phyloP scores from a whole-genome alignment of 2,113 vertebrate genomes.

The Myocastor coypus region DNA sequence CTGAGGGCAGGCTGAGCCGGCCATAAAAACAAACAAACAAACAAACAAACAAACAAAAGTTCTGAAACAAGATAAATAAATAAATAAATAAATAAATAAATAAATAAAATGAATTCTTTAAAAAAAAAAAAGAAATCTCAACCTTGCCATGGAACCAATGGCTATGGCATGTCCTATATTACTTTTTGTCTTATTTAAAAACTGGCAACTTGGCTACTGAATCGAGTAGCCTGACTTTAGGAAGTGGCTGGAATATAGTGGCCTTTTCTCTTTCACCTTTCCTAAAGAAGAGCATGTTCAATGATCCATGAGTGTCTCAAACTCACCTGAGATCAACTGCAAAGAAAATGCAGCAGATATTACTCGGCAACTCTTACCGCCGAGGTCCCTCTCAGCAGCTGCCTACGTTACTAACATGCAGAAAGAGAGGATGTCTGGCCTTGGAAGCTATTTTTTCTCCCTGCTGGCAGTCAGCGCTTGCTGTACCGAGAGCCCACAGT shows the following conservation, averaged over 20 bases:
- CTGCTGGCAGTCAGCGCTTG: neutral
- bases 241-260: neutral
- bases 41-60: too few relatives aligned
- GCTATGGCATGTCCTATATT: neutral
- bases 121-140: neutral
- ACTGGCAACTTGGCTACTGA: conserved; percentile 4
- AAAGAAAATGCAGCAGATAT: neutral
- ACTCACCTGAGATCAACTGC: neutral
- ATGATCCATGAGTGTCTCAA: neutral
- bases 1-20: too few relatives aligned
- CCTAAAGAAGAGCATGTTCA: conserved; percentile 31
- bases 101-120: too few relatives aligned
- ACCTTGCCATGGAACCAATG: neutral
- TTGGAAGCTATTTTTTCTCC: neutral
- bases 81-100: too few relatives aligned
- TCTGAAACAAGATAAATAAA: too few relatives aligned
- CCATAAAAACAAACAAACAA: too few relatives aligned
- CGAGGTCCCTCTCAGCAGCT: neutral
- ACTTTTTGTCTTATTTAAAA: conserved; percentile 29
- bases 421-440: neutral
- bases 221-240: neutral
- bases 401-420: neutral
- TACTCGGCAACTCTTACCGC: neutral
- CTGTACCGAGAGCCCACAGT: neutral
- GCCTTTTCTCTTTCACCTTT: neutral